Evolutionary conservation across 2,797 vertebrate genomes (phyloP).

Genomic region (Cichlasoma orientale): DNA sequence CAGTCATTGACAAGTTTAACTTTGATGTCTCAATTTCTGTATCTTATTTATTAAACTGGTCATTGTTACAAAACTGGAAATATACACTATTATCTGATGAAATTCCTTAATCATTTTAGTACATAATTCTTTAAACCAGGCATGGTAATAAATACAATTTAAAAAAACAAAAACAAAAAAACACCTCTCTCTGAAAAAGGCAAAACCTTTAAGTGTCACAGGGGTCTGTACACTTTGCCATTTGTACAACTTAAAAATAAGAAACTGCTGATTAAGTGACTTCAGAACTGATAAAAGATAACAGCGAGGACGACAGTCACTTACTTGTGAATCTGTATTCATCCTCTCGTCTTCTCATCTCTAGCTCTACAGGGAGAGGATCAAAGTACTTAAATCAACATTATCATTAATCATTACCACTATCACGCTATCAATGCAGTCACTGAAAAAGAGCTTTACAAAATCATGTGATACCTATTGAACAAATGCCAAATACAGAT

Average conservation of each 20-base stretch:
- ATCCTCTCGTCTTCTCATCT: slow-evolving; percentile 99
- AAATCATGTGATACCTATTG: slow-evolving; percentile 52
- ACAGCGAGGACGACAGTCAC: slow-evolving; percentile 79
- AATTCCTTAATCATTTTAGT: background rate
- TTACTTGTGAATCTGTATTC: slow-evolving; percentile 99
- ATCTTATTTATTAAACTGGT: background rate
- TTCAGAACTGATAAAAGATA: slow-evolving; percentile 19
- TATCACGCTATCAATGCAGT: slow-evolving; percentile 46
- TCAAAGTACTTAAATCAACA: slow-evolving; percentile 81
- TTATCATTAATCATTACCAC: slow-evolving; percentile 54
- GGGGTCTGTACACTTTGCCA: slow-evolving; percentile 73
- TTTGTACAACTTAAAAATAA: slow-evolving; percentile 72
- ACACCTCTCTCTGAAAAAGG: background rate
- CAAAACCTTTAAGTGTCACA: background rate
- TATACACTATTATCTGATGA: background rate
- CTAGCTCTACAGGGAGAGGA: slow-evolving; percentile 95
- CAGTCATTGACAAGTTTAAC: slow-evolving; percentile 1
- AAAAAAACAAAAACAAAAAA: too few species aligned
- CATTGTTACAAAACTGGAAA: background rate
- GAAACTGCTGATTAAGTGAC: slow-evolving; percentile 15
- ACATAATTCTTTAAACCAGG: background rate
- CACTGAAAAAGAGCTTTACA: background rate
- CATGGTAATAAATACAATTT: background rate
- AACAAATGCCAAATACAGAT: slow-evolving; percentile 80
- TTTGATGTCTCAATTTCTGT: background rate